phyloP scores from a whole-genome alignment of 2,797 vertebrate genomes.

The Dendrocincla tyrannina region DNA sequence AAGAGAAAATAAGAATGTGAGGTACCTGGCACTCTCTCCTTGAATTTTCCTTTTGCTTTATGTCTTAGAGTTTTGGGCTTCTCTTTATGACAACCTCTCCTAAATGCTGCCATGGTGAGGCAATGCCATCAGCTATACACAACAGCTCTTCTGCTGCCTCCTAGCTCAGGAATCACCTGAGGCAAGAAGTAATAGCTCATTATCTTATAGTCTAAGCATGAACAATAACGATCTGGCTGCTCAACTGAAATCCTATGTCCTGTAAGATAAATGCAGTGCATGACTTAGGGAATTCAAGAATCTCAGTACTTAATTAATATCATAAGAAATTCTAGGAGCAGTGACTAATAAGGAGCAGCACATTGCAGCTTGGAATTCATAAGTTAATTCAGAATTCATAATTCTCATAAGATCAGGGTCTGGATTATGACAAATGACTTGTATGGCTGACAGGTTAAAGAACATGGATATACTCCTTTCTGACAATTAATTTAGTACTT shows the following conservation, averaged over 20 bases:
- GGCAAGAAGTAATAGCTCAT: background rate
- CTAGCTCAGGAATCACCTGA: background rate
- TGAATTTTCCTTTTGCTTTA: background rate
- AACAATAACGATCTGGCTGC: constrained; percentile 10
- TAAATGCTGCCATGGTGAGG: background rate
- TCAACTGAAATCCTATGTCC: constrained; percentile 4
- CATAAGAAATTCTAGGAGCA: background rate
- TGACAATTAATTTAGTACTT: background rate
- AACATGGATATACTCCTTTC: background rate
- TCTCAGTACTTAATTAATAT: constrained; percentile 1
- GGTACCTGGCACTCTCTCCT: background rate
- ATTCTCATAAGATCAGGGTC: background rate
- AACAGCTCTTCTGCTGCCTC: background rate
- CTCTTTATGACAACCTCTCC: background rate
- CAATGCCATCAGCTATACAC: background rate
- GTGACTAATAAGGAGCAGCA: background rate
- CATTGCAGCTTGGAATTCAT: background rate
- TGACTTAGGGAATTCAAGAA: background rate
- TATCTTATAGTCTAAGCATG: background rate
- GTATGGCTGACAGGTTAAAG: background rate
- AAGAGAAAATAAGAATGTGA: background rate
- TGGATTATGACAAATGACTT: background rate
- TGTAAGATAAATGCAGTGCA: background rate
- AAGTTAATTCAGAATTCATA: too few species aligned
- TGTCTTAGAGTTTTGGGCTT: background rate